phyloP scores from a whole-genome alignment of 2,113 vertebrate species.

The Pycnonotus jocosus region DNA sequence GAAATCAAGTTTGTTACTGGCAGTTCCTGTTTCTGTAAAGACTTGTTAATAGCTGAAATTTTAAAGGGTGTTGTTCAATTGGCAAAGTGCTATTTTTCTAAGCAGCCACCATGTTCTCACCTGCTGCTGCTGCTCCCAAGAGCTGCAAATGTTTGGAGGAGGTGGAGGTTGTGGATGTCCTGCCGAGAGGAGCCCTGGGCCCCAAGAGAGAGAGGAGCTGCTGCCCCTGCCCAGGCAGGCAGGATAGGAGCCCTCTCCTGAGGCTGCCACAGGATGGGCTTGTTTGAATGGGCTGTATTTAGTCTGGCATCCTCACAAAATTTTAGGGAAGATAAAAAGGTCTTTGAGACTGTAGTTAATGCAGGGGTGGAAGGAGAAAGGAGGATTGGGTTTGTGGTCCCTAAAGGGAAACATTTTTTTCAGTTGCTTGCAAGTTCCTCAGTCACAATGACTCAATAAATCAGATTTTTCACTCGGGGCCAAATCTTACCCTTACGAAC shows the following conservation, averaged over 20 bases:
- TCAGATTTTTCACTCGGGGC: slow-evolving; percentile 3
- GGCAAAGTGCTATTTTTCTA: slow-evolving; percentile 68
- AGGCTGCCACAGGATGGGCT: background rate
- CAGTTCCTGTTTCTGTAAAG: slow-evolving; percentile 69
- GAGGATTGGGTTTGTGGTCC: background rate
- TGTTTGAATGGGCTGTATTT: background rate
- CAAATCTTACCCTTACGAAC: background rate
- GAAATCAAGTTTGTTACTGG: slow-evolving; percentile 73
- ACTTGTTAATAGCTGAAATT: slow-evolving; percentile 70
- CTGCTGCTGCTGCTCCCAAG: slow-evolving; percentile 22
- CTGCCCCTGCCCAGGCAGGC: background rate
- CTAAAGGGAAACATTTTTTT: background rate
- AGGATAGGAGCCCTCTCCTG: background rate
- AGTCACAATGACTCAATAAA: slow-evolving; percentile 36
- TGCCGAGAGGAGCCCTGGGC: background rate
- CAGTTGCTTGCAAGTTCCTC: background rate
- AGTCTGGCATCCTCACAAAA: background rate
- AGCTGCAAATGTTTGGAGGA: slow-evolving; percentile 23
- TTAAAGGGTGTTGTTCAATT: slow-evolving; percentile 69
- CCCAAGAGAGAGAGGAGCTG: background rate
- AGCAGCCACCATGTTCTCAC: slow-evolving; percentile 63
- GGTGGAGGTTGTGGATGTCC: background rate
- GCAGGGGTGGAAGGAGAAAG: background rate
- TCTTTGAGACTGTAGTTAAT: background rate
- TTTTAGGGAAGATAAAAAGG: background rate